Evolutionary conservation across 2,888 invertebrate genomes (phyloP).

Genomic region (Catonia carolina): DNA sequence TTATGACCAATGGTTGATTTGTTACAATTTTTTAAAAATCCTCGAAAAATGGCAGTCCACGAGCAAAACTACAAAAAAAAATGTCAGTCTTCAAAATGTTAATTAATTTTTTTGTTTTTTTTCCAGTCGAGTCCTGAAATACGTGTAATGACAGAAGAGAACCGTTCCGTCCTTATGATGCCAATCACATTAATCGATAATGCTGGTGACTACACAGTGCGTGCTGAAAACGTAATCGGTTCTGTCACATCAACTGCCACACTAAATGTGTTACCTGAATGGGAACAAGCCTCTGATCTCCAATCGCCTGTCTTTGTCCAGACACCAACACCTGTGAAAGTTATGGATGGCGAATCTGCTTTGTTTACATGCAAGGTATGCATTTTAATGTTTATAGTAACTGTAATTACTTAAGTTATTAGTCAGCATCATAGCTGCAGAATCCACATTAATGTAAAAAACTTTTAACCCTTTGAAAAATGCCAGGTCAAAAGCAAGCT

Average conservation of each 20-base stretch:
- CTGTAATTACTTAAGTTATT: no score
- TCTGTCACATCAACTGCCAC: constrained; percentile 80
- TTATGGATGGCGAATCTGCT: constrained; percentile 88
- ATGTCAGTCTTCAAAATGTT: no score
- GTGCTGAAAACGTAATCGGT: constrained; percentile 84
- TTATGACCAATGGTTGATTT: no score
- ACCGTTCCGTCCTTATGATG: constrained; percentile 72
- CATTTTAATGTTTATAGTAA: background rate
- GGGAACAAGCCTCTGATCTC: constrained; percentile 48
- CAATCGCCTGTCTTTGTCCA: constrained; percentile 70
- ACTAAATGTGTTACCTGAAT: constrained; percentile 54
- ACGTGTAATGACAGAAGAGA: constrained; percentile 65
- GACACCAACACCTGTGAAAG: constrained; percentile 62
- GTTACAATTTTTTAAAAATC: no score
- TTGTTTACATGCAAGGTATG: constrained; percentile 56
- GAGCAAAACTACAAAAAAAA: no score
- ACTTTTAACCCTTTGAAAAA: no score
- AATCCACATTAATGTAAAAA: no score
- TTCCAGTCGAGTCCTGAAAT: constrained; percentile 55
- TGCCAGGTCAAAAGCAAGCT: no score
- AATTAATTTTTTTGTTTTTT: no score
- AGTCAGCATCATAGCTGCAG: no score
- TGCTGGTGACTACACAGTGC: constrained; percentile 72
- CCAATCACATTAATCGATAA: constrained; percentile 62
- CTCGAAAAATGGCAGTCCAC: no score